A percentile compares a stretch with the other conserved stretches of the same genome.
Evolutionary conservation across 2,113 vertebrate genomes (phyloP).

Genomic region (Takifugu flavidus): DNA sequence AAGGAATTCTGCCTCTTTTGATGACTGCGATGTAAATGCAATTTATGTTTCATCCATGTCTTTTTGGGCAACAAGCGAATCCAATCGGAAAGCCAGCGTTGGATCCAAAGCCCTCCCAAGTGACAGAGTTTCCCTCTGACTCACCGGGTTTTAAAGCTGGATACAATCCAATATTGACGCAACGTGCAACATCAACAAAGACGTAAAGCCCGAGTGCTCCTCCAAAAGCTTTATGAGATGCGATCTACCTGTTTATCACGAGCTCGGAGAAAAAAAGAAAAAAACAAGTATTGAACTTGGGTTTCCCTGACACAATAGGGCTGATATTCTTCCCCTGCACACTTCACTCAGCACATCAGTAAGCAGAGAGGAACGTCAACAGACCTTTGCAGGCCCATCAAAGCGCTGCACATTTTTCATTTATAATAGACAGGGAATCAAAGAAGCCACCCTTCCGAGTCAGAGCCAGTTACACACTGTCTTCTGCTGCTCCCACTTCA

Average conservation of each 20-base stretch:
- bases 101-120: constrained; percentile 1
- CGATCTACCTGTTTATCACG: background rate
- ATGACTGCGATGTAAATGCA: background rate
- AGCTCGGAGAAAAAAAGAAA: background rate
- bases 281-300: background rate
- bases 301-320: background rate
- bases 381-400: no score
- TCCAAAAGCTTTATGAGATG: constrained; percentile 11
- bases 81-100: background rate
- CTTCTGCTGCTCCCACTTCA: constrained; percentile 53
- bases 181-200: background rate
- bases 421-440: constrained; percentile 64
- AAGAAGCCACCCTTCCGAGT: constrained; percentile 59
- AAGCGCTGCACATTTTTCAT: constrained; percentile 51
- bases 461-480: constrained; percentile 62
- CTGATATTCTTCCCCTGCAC: constrained; percentile 16
- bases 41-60: background rate
- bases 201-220: background rate
- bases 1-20: background rate
- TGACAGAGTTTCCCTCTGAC: background rate
- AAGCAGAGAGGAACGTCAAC: background rate
- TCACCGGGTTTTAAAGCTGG: background rate
- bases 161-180: background rate
- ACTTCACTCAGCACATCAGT: constrained; percentile 14
- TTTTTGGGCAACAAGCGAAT: constrained; percentile 11